Evolutionary conservation across 2,797 vertebrate genomes (phyloP).

Genomic region (Anisognathus igniventris): DNA sequence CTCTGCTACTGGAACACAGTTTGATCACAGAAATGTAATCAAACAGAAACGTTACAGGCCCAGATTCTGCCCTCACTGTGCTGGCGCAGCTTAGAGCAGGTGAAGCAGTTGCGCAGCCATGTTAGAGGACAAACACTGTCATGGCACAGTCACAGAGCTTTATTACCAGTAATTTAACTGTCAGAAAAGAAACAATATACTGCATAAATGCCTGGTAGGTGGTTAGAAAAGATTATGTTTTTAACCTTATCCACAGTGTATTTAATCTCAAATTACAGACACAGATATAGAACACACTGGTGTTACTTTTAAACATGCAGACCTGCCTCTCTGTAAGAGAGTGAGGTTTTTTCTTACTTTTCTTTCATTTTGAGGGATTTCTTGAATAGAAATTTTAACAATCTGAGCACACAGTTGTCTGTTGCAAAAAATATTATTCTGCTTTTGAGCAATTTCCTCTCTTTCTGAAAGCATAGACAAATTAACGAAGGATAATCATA

Average conservation of each 20-base stretch:
- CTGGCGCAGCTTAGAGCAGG: not conserved
- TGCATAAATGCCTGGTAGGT: not conserved
- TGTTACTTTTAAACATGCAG: not conserved
- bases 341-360: accelerated
- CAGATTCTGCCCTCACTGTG: not conserved
- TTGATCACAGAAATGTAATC: not conserved
- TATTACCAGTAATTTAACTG: not conserved
- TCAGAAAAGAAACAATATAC: not conserved
- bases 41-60: not conserved
- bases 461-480: constrained; percentile 32
- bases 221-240: not conserved
- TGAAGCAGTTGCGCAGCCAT: not conserved
- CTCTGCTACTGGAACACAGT: not conserved
- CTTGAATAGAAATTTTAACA: not conserved
- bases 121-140: not conserved
- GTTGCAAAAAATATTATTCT: not conserved
- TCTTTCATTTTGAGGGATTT: not conserved
- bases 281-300: not conserved
- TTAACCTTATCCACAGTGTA: not conserved
- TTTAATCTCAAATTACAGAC: constrained; percentile 4
- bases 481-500: constrained; percentile 15
- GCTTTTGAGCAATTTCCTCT: constrained; percentile 5
- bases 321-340: not conserved
- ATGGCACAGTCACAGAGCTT: not conserved
- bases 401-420: not conserved